A percentile compares a stretch with the other conserved stretches of the same genome.
These are phyloP conservation scores for Radopholus similis DNA, from an alignment of 1,140 invertebrate species.

Conservation along the genomic window DNA sequence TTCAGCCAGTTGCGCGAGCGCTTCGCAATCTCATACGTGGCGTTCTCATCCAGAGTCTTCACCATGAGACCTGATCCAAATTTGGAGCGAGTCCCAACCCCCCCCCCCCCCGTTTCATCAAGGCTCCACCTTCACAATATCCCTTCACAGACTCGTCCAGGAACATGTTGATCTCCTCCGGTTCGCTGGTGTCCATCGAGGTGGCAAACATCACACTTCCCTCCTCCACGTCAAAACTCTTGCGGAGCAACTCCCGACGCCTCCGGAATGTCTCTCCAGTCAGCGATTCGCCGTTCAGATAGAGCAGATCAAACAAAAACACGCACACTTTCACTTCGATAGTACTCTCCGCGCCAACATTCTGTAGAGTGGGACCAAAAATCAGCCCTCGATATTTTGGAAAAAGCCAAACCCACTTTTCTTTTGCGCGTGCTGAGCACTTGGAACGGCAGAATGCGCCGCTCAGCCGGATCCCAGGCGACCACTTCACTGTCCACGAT, in stretches of 20 bases:
- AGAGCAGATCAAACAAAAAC: slow-evolving; percentile 94
- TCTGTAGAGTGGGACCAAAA: slow-evolving; percentile 30
- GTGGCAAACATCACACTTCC: slow-evolving; percentile 86
- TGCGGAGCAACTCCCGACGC: slow-evolving; percentile 72
- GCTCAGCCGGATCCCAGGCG: slow-evolving; percentile 83
- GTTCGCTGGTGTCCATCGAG: slow-evolving; percentile 75
- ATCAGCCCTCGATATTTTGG: not conserved
- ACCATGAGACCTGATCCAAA: slow-evolving; percentile 77
- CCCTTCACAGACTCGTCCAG: slow-evolving; percentile 91
- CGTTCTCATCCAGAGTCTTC: slow-evolving; percentile 85
- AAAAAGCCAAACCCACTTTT: slow-evolving; percentile 70
- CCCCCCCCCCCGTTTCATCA: too few species aligned
- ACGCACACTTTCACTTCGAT: slow-evolving; percentile 97
- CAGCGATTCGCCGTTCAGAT: slow-evolving; percentile 82
- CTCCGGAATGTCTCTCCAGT: slow-evolving; percentile 75
- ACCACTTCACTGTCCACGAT: slow-evolving; percentile 90
- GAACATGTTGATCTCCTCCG: slow-evolving; percentile 89
- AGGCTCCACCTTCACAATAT: slow-evolving; percentile 88
- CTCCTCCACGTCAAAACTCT: slow-evolving; percentile 65
- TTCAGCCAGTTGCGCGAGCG: slow-evolving; percentile 75
- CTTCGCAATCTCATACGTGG: slow-evolving; percentile 96
- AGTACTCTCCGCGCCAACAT: slow-evolving; percentile 67
- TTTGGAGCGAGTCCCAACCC: too few species aligned
- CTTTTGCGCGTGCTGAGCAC: slow-evolving; percentile 88
- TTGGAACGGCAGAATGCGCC: slow-evolving; percentile 94